Conservation (phyloP, 2,888 invertebrate genomes). For the Sycophila texana region DNA sequence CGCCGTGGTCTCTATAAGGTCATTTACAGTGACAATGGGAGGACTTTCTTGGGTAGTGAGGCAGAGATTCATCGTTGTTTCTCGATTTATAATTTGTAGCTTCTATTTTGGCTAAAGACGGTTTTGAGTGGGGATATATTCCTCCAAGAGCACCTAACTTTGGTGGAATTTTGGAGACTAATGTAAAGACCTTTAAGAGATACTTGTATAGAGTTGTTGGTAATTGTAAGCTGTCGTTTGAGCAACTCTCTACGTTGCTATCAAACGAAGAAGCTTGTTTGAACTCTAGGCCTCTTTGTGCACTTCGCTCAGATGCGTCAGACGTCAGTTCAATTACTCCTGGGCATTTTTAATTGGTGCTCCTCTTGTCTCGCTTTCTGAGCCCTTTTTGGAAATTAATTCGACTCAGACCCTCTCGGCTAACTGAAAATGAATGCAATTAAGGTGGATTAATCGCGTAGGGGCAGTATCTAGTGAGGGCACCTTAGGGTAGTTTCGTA, state of each 20-base stretch:
- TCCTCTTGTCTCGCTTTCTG: neutral
- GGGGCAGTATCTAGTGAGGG: no score
- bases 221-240: neutral
- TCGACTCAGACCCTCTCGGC: neutral
- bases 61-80: neutral
- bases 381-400: constrained; percentile 22
- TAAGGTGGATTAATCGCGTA: no score
- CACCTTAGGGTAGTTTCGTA: no score
- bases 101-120: neutral
- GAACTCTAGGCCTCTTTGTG: neutral
- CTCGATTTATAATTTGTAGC: no score
- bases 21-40: neutral
- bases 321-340: neutral
- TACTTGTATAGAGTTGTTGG: neutral
- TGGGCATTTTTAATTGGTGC: neutral
- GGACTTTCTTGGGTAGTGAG: neutral
- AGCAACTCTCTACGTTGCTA: neutral
- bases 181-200: neutral
- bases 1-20: neutral
- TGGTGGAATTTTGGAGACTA: neutral
- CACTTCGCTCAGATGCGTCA: neutral
- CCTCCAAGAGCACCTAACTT: neutral
- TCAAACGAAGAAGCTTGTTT: neutral
- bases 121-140: neutral
- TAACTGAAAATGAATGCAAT: constrained; percentile 56